A percentile compares a stretch with the other conserved stretches of the same genome.
phyloP scores from a whole-genome alignment of 2,113 vertebrate species.

The Poeciliopsis prolifica region DNA sequence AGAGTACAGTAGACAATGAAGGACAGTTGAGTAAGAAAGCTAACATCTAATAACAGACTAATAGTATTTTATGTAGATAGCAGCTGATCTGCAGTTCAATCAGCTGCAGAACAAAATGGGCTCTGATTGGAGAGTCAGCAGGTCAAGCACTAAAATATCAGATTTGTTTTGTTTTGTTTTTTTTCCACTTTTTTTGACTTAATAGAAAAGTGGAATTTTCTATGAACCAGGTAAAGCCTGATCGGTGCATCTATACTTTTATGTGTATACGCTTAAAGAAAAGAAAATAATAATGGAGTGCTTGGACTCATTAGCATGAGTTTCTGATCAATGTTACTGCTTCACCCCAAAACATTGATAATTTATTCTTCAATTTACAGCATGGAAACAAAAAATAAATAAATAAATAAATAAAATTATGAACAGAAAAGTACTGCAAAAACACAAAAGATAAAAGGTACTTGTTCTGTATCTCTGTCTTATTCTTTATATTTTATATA shows the following conservation, averaged over 20 bases:
- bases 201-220: no score
- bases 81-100: neutral
- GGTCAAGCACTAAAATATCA: neutral
- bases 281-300: neutral
- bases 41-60: neutral
- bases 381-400: slow-evolving; percentile 1
- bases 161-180: no score
- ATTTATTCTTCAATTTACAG: neutral
- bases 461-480: neutral
- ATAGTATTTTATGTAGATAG: neutral
- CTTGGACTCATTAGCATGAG: neutral
- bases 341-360: no score
- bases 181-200: no score
- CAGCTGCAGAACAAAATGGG: neutral
- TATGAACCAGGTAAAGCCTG: no score
- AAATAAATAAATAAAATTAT: slow-evolving; percentile 15
- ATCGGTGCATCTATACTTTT: neutral
- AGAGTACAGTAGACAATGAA: neutral
- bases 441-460: neutral
- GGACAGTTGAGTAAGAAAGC: neutral
- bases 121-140: neutral
- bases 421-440: neutral
- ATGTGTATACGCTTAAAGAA: neutral
- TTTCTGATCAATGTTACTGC: neutral
- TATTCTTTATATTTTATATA: neutral